Percentiles rank a stretch among this genome's conserved stretches.
Evolutionary conservation across 2,888 invertebrate species (phyloP).

Genomic region (Choristoneura rosaceana): DNA sequence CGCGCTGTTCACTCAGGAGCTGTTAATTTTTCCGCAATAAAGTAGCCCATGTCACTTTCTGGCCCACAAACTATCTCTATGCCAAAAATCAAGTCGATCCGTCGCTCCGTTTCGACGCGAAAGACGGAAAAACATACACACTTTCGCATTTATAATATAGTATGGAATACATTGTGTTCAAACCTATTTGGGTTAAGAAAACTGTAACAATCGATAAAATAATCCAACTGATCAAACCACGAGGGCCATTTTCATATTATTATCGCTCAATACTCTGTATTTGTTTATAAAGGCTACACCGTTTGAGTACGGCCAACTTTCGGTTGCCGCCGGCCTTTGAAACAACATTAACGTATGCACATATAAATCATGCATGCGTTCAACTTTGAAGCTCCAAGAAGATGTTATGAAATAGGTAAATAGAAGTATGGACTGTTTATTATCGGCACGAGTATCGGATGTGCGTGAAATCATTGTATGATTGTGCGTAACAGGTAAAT

Average conservation of each 20-base stretch:
- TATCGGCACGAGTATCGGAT: not conserved
- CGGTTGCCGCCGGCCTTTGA: slow-evolving; percentile 13
- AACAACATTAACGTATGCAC: slow-evolving; percentile 42
- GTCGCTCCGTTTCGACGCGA: no score
- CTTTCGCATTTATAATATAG: no score
- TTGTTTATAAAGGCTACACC: slow-evolving; percentile 25
- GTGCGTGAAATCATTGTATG: not conserved
- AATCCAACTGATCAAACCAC: slow-evolving; percentile 2
- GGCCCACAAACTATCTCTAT: no score
- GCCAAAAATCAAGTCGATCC: no score
- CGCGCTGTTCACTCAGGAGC: no score
- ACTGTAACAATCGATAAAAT: slow-evolving; percentile 24
- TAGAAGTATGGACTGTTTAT: slow-evolving; percentile 15
- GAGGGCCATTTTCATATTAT: slow-evolving; percentile 13
- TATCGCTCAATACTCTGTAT: slow-evolving; percentile 14
- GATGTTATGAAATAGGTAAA: slow-evolving; percentile 27
- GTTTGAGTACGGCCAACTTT: slow-evolving; percentile 15
- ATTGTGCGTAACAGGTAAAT: not conserved
- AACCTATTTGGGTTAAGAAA: slow-evolving; percentile 30
- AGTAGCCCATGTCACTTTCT: no score
- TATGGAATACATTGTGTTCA: no score
- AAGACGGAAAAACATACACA: no score
- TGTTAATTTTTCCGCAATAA: no score
- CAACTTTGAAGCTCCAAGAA: slow-evolving; percentile 61
- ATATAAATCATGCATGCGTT: slow-evolving; percentile 56